phyloP scores from a whole-genome alignment of 2,113 vertebrate genomes.

The Struthio camelus region DNA sequence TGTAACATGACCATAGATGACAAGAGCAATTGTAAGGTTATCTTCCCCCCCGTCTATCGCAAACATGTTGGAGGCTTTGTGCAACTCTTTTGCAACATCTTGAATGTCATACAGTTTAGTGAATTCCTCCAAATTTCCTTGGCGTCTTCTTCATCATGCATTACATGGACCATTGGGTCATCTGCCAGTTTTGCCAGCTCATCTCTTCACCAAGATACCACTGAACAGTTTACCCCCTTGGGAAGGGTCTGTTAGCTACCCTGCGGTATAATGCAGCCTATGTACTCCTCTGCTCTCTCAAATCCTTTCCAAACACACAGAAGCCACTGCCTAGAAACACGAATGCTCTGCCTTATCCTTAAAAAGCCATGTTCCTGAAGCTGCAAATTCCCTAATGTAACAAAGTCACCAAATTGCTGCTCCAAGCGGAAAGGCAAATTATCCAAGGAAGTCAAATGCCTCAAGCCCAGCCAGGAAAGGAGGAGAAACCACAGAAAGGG shows the following conservation, averaged over 20 bases:
- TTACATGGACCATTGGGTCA: rapidly evolving
- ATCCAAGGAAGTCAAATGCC: neutral
- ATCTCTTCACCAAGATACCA: neutral
- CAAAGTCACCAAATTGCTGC: neutral
- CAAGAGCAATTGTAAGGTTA: neutral
- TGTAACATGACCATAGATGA: neutral
- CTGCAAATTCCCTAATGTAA: neutral
- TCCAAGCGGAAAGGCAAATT: neutral
- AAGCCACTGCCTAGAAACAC: neutral
- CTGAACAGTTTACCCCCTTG: neutral
- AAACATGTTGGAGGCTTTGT: rapidly evolving
- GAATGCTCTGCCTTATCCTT: neutral
- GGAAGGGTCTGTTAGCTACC: neutral
- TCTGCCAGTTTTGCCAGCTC: neutral
- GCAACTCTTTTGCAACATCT: neutral
- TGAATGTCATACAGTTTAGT: neutral
- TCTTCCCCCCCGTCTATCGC: rapidly evolving
- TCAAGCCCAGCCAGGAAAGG: neutral
- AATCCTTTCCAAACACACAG: rapidly evolving
- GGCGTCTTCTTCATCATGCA: neutral
- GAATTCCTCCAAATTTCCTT: neutral
- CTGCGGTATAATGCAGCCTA: rapidly evolving
- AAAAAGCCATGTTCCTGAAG: neutral
- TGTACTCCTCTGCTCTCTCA: rapidly evolving
- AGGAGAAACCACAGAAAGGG: neutral